Evolutionary conservation across 1,140 invertebrate genomes (phyloP).

Genomic region (Andricus grossulariae): DNA sequence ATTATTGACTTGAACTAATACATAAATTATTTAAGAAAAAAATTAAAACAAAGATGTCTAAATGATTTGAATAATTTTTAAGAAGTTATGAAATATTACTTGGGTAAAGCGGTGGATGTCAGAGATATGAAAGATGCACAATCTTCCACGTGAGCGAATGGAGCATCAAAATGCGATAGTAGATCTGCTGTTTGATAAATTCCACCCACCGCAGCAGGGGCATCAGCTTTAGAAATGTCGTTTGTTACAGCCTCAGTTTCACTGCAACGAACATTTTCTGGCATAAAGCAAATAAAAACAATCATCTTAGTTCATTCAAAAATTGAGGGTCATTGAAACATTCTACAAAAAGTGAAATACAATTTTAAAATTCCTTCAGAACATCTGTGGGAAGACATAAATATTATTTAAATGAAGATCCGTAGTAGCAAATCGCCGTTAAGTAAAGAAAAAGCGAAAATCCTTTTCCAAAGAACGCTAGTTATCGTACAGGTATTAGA

Average conservation of each 20-base stretch:
- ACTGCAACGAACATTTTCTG: conserved; percentile 62
- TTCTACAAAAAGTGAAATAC: too few relatives aligned
- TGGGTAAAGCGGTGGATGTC: conserved; percentile 84
- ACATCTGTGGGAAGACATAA: too few relatives aligned
- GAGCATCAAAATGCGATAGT: conserved; percentile 76
- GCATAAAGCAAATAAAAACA: conserved; percentile 25
- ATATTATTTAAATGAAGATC: too few relatives aligned
- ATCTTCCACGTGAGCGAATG: conserved; percentile 80
- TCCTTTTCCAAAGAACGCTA: too few relatives aligned
- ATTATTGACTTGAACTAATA: too few relatives aligned
- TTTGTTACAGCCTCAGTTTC: conserved; percentile 77
- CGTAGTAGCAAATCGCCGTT: too few relatives aligned
- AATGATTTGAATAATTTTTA: too few relatives aligned
- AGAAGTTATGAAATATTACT: conserved; percentile 68
- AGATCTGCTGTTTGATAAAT: conserved; percentile 80
- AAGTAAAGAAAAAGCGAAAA: too few relatives aligned
- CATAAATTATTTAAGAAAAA: too few relatives aligned
- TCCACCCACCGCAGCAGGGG: conserved; percentile 82
- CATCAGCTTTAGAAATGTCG: conserved; percentile 71
- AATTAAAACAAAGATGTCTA: too few relatives aligned
- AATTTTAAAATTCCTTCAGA: too few relatives aligned
- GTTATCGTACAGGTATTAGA: too few relatives aligned
- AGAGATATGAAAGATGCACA: conserved; percentile 85
- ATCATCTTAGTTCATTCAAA: background rate
- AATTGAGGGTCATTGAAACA: conserved; percentile 7